Evolutionary conservation across 2,113 vertebrate species (phyloP).

Genomic region (Rhea americana): DNA sequence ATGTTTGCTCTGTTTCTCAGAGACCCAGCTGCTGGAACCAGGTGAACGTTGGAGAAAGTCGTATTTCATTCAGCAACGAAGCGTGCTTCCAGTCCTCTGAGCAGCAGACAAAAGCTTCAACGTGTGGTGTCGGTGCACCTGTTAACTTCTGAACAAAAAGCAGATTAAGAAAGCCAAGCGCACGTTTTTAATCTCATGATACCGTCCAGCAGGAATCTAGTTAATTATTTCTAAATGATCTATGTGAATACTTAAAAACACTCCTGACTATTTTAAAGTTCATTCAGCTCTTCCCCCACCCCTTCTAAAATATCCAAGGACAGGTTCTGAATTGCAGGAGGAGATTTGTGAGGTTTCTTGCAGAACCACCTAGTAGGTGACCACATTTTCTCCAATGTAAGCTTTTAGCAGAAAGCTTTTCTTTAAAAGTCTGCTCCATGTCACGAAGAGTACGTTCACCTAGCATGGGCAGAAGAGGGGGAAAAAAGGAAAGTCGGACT

Average conservation of each 20-base stretch:
- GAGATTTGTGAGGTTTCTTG: neutral
- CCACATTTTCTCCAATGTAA: neutral
- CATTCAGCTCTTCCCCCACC: neutral
- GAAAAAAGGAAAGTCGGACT: neutral
- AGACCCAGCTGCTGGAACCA: neutral
- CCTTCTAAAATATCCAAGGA: neutral
- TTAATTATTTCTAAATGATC: neutral
- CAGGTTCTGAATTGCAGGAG: neutral
- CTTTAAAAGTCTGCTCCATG: neutral
- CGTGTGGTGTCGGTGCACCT: neutral
- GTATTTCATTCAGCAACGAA: neutral
- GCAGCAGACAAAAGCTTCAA: neutral
- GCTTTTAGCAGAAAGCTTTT: neutral
- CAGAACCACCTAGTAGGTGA: neutral
- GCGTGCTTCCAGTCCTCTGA: neutral
- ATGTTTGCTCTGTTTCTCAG: neutral
- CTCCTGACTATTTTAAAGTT: neutral
- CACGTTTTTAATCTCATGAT: neutral
- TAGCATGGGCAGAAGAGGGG: neutral
- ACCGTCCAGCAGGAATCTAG: neutral
- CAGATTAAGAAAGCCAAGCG: neutral
- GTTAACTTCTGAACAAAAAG: neutral
- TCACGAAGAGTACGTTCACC: neutral
- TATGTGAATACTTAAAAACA: neutral
- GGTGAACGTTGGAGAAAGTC: neutral